Evolutionary conservation across 2,113 vertebrate genomes (phyloP), one percentile per base, ranked within the genome.

Genomic region (Mungos mungo): DNA sequence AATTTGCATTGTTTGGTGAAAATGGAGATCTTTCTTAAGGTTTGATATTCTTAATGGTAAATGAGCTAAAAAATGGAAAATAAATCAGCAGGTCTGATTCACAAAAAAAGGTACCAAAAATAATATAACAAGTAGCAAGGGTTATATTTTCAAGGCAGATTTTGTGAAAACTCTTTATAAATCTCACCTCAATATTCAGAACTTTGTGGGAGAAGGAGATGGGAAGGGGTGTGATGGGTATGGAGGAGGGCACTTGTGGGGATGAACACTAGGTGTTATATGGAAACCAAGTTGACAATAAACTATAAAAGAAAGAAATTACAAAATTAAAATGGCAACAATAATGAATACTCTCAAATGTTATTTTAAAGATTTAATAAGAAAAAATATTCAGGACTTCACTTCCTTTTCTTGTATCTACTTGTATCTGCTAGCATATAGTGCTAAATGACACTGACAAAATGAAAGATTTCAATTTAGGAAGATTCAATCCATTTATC

Each of bases 71-170:
- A 60, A 84, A 74, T 47, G 13, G 11, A 31, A 93, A 93, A 95
- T 47, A 69, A 87, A 77, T 57, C 45, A 90, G 3, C n/a, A 77
- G 19, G 5, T 96, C 74, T 90, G 41, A 84, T 57, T 90, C 77
- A 82, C 52, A 91, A 83, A n/a, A 92, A 92, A 96, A 95, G 52
- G 79, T 41, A 13, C 21, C 21, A 86, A 69, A 93, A n/a, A n/a
- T 47, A 90, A 76, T 84, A 57, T 76, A 83, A 69, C 50, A 88
- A 79, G 16, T 50, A 89, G n/a, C 33, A 84, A n/a, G 38, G 21
- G 35, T 66, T 79, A 45, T 41, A 88, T 81, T 72, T 35, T 89
- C 10, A 23, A 72, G 72, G 25, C 3, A 87, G 38, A 90, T 93
- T 90, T 15, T 66, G 15, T 72, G 35, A 74, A 88, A 79, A 14